Conservation (phyloP, 2,888 invertebrate species). For the Ophioninae sp. region DNA sequence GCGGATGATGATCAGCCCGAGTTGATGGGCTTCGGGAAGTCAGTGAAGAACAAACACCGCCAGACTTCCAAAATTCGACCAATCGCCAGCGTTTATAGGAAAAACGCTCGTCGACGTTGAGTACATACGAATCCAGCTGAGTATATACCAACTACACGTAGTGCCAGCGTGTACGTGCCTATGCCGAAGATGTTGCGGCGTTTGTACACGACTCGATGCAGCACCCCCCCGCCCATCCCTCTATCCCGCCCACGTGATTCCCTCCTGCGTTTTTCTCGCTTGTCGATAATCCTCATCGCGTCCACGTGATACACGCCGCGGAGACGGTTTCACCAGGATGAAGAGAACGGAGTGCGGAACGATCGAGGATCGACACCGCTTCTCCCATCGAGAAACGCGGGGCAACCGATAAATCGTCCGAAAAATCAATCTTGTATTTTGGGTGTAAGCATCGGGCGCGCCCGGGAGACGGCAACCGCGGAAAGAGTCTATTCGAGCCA, state of each 20-base stretch:
- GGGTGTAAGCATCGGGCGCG: background rate
- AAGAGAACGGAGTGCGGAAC: conserved; percentile 8
- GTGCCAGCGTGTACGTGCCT: conserved; percentile 5
- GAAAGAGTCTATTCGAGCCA: background rate
- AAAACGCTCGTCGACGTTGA: conserved; percentile 52
- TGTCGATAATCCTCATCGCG: conserved; percentile 62
- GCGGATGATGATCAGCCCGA: background rate
- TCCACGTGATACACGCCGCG: conserved; percentile 39
- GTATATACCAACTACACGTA: conserved; percentile 52
- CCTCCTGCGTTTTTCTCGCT: conserved; percentile 53
- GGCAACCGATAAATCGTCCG: conserved; percentile 52
- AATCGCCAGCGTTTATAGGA: conserved; percentile 13
- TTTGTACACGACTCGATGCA: conserved; percentile 47
- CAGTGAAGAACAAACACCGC: conserved; percentile 35
- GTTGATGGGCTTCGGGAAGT: conserved; percentile 17
- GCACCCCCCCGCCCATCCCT: too few species aligned
- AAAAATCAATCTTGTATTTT: conserved; percentile 59
- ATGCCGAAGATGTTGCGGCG: conserved; percentile 44
- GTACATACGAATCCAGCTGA: conserved; percentile 64
- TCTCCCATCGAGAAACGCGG: background rate
- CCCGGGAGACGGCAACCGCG: conserved; percentile 39
- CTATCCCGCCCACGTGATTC: conserved; percentile 54
- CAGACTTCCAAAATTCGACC: conserved; percentile 52
- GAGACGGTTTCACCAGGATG: conserved; percentile 41
- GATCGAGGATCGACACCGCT: background rate